Conservation (phyloP, 2,888 invertebrate genomes). For the Rotaria magnacalcarata region DNA sequence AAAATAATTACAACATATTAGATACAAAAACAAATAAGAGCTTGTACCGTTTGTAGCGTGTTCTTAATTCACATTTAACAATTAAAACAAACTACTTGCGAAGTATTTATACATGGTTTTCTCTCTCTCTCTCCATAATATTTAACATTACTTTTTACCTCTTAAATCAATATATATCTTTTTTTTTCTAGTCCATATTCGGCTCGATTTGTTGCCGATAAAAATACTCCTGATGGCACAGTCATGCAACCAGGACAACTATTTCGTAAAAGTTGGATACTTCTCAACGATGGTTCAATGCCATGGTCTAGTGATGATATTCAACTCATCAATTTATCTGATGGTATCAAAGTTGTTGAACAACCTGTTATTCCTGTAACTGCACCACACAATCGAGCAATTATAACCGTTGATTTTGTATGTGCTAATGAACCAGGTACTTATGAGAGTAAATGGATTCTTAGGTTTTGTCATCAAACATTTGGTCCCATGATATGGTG, state of each 20-base stretch:
- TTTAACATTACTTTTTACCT: too few relatives aligned
- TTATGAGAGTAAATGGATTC: conserved; percentile 55
- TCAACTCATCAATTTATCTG: not conserved
- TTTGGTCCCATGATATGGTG: conserved; percentile 58
- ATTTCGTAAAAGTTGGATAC: conserved; percentile 56
- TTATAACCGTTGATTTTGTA: not conserved
- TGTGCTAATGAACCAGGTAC: not conserved
- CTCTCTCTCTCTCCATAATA: too few relatives aligned
- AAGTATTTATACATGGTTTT: too few relatives aligned
- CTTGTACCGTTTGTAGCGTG: too few relatives aligned
- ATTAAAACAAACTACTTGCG: too few relatives aligned
- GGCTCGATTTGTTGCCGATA: conserved; percentile 53
- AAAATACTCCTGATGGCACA: conserved; percentile 55
- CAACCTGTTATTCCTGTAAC: not conserved
- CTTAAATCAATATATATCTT: too few relatives aligned
- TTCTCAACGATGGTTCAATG: conserved; percentile 54
- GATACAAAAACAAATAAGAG: too few relatives aligned
- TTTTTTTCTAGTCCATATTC: conserved; percentile 15
- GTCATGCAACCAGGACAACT: conserved; percentile 52
- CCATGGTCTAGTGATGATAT: conserved; percentile 51
- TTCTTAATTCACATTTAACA: too few relatives aligned
- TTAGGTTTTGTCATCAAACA: conserved; percentile 51
- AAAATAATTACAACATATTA: too few relatives aligned
- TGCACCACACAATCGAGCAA: not conserved
- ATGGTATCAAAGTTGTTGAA: conserved; percentile 3